Evolutionary conservation across 2,113 vertebrate genomes (phyloP), one percentile per base, ranked within the genome.

Genomic region (Penelope pileata): DNA sequence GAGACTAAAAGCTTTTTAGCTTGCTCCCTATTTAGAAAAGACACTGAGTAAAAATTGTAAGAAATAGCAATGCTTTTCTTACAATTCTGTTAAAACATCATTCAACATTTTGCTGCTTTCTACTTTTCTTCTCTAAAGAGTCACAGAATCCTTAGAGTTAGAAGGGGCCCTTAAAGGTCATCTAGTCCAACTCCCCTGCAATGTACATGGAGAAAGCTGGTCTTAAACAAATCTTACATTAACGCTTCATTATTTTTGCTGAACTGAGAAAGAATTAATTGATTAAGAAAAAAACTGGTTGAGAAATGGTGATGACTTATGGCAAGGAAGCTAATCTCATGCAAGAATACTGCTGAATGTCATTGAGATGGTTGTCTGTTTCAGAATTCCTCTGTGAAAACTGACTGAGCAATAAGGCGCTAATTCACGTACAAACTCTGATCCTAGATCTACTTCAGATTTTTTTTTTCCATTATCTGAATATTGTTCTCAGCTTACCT

Each of bases 51-150:
- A 75, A 64, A 76, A 17, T 8, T 7, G 26, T 45, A 43, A 7
- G 32, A 66, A 77, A 74, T 6, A 63, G 8, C 29, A 26, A 27
- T 48, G 10, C 6, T 63, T 81, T 68, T 16, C 42, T 83, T 50
- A 11, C 16, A 76, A 16, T 53, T 59, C 6, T 29, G 6, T n/a
- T 56, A 40, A 75, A 30, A 54, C 4, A n/a, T 47, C 12, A 30
- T n/a, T 45, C 19, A 78, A 11, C 51, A 21, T 74, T 78, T 68
- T 93, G 7, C 24, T 93, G 7, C 24, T 12, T 60, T 68, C 26
- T 59, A 9, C 12, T 29, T 34, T 8, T 26, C 29, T 58, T 47
- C n/a, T 38, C 48, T 1, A 1, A 9, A 2, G 1, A n/a, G n/a
- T n/a, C n/a, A n/a, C n/a, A n/a, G n/a, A n/a, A n/a, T n/a, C n/a